A percentile compares a stretch with the other conserved stretches of the same genome.
Evolutionary conservation across 2,797 vertebrate species (phyloP).

Genomic region (Moxostoma hubbsi): DNA sequence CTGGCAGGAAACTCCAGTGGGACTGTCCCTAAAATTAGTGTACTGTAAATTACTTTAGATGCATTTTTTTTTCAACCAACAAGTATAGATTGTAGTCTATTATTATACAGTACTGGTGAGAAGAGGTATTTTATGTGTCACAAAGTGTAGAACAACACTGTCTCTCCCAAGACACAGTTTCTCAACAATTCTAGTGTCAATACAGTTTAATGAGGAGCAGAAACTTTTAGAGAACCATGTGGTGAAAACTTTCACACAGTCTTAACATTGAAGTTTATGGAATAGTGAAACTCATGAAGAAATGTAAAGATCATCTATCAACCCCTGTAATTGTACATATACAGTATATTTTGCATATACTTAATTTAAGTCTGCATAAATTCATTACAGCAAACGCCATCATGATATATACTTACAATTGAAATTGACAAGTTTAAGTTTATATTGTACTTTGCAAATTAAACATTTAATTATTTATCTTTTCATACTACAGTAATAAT

Average conservation of each 20-base stretch:
- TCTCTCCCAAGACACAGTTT: not conserved
- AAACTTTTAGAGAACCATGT: not conserved
- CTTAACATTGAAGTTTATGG: not conserved
- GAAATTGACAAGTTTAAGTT: too few species aligned
- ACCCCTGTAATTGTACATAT: too few species aligned
- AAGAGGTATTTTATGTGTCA: not conserved
- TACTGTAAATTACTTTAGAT: conserved; percentile 2
- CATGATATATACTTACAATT: too few species aligned
- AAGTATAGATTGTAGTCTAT: not conserved
- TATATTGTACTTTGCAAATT: too few species aligned
- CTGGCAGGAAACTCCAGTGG: not conserved
- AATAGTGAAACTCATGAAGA: not conserved
- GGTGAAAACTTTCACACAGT: not conserved
- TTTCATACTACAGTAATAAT: too few species aligned
- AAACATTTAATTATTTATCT: too few species aligned
- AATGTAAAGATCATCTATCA: not conserved
- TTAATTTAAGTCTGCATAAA: not conserved
- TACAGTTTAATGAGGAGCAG: not conserved
- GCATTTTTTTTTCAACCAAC: not conserved
- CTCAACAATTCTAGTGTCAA: not conserved
- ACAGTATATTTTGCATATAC: not conserved
- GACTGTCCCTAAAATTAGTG: conserved; percentile 24
- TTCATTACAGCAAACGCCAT: not conserved
- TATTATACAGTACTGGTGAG: not conserved
- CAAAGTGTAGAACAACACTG: not conserved